These are phyloP conservation scores for Tamandua tetradactyla DNA, from an alignment of 2,797 vertebrate genomes.

Conservation along the genomic window DNA sequence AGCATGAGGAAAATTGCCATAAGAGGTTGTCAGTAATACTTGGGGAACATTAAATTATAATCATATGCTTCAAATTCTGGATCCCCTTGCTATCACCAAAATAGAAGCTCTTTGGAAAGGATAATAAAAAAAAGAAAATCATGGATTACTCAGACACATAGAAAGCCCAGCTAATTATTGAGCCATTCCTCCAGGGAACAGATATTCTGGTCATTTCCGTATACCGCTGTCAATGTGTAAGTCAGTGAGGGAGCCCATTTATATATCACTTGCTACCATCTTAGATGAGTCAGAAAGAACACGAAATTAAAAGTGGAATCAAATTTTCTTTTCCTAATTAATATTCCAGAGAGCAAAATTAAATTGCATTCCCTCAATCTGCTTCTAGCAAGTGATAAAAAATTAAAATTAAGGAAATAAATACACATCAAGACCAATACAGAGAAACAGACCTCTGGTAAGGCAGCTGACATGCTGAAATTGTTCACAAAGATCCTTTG, in stretches of 20 bases:
- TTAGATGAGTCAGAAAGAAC: conserved; percentile 44
- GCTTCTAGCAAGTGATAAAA: conserved; percentile 4
- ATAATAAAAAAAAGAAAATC: conserved; percentile 41
- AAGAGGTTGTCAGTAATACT: background rate
- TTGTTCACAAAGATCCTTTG: background rate
- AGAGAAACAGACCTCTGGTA: background rate
- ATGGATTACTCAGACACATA: conserved; percentile 18
- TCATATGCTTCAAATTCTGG: background rate
- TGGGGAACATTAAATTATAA: conserved; percentile 51
- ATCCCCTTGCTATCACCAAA: conserved; percentile 41
- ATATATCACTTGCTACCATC: background rate
- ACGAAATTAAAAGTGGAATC: conserved; percentile 41
- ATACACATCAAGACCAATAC: background rate
- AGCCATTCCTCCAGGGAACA: conserved; percentile 44
- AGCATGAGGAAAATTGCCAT: background rate
- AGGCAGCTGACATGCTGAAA: background rate
- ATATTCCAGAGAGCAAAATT: conserved; percentile 59
- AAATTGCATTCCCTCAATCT: background rate
- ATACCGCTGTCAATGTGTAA: conserved; percentile 9
- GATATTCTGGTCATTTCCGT: conserved; percentile 7
- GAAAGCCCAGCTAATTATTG: conserved; percentile 61
- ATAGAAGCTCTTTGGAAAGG: conserved; percentile 23
- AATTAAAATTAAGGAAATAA: conserved; percentile 28
- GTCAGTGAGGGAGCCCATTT: background rate
- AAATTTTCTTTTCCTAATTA: conserved; percentile 47